phyloP scores from a whole-genome alignment of 1,140 invertebrate genomes.

The Drosophila sucinea region DNA sequence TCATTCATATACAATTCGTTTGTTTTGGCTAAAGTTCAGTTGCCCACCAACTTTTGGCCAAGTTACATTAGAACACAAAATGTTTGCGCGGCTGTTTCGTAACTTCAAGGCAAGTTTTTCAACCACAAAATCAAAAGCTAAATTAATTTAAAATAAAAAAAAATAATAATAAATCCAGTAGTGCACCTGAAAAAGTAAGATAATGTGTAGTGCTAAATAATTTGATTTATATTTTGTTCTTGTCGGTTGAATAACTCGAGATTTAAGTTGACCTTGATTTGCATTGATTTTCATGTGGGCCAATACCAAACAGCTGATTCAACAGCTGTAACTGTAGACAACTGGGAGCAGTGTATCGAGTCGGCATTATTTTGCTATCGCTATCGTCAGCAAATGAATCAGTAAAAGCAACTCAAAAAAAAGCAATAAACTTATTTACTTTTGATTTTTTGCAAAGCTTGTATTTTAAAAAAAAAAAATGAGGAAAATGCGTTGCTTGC shows the following conservation, averaged over 20 bases:
- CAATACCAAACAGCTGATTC: conserved; percentile 7
- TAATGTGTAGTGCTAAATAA: no score
- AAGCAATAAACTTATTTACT: background rate
- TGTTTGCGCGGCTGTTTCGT: conserved; percentile 71
- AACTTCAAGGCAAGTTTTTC: conserved; percentile 71
- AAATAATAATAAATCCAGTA: background rate
- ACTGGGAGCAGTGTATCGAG: conserved; percentile 5
- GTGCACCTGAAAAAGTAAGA: background rate
- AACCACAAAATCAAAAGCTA: background rate
- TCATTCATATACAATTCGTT: conserved; percentile 31
- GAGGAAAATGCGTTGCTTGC: conserved; percentile 54
- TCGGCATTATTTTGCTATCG: conserved; percentile 27
- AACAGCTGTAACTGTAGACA: conserved; percentile 19
- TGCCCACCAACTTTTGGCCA: conserved; percentile 49
- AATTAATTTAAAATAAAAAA: background rate
- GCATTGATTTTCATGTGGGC: conserved; percentile 28
- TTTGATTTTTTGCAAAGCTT: conserved; percentile 7
- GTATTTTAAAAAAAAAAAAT: conserved; percentile 4
- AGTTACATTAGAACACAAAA: conserved; percentile 46
- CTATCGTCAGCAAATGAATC: conserved; percentile 19
- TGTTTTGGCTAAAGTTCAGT: conserved; percentile 68
- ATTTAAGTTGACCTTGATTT: background rate
- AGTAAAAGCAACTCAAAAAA: background rate
- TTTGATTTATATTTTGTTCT: no score
- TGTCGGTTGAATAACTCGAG: background rate